Percentiles rank a stretch among this genome's conserved stretches.
These are phyloP conservation scores for Oreortyx pictus DNA, from an alignment of 2,797 vertebrate species.

Conservation along the genomic window DNA sequence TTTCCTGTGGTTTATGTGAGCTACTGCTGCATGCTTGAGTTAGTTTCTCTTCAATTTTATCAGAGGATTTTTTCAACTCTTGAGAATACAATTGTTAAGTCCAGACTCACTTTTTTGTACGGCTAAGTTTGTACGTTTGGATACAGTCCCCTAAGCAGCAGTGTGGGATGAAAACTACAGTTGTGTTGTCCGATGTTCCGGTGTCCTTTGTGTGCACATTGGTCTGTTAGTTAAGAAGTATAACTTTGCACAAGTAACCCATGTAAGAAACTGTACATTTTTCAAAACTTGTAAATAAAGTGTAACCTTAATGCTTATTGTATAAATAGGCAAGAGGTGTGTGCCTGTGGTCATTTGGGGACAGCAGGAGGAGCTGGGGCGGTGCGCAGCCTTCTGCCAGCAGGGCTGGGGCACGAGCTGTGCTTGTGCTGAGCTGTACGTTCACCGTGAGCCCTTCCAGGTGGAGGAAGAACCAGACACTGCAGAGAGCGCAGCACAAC, in stretches of 20 bases:
- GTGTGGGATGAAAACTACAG: conserved; percentile 72
- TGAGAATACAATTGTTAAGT: conserved; percentile 56
- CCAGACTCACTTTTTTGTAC: conserved; percentile 46
- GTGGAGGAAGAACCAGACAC: rapidly evolving
- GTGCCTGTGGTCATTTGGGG: not conserved
- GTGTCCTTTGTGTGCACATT: conserved; percentile 78
- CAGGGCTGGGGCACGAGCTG: rapidly evolving
- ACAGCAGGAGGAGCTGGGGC: rapidly evolving
- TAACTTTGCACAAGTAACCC: conserved; percentile 96
- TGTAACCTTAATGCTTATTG: conserved; percentile 82
- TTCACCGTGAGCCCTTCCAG: not conserved
- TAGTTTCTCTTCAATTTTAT: conserved; percentile 61
- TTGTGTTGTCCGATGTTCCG: conserved; percentile 77
- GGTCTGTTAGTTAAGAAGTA: conserved; percentile 78
- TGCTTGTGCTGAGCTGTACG: not conserved
- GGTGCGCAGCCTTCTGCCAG: too few relatives aligned
- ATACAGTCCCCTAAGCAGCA: conserved; percentile 73
- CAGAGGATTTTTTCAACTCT: conserved; percentile 57
- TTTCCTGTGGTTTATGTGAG: conserved; percentile 38
- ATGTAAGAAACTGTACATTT: conserved; percentile 99
- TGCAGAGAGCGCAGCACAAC: rapidly evolving
- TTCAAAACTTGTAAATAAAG: conserved; percentile 97
- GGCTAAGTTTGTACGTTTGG: conserved; percentile 73
- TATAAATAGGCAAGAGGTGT: conserved; percentile 69
- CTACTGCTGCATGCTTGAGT: conserved; percentile 75